phyloP scores from a whole-genome alignment of 2,797 vertebrate species.

The Aotus griseimembra region DNA sequence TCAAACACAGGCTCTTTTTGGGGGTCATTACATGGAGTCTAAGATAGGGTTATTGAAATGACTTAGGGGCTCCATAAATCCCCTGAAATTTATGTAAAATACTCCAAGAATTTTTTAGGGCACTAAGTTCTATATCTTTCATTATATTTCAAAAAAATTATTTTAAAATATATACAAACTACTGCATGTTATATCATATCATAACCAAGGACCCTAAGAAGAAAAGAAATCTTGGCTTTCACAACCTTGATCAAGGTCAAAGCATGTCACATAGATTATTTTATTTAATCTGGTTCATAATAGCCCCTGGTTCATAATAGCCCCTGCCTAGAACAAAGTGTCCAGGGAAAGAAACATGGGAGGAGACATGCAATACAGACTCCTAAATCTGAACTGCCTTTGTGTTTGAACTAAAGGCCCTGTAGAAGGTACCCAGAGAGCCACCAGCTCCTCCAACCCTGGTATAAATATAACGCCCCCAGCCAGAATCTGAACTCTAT shows the following conservation, averaged over 20 bases:
- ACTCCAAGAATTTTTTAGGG: not conserved
- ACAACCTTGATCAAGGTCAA: not conserved
- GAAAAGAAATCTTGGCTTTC: not conserved
- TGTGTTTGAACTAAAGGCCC: not conserved
- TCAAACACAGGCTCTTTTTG: not conserved
- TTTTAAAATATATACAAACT: slow-evolving; percentile 28
- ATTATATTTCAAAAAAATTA: not conserved
- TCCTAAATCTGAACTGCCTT: not conserved
- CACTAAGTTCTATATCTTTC: not conserved
- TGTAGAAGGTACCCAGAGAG: slow-evolving; percentile 12
- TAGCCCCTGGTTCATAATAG: not conserved
- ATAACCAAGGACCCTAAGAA: not conserved
- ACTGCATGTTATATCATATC: not conserved
- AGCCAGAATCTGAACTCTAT: slow-evolving; percentile 28
- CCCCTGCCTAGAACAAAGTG: not conserved
- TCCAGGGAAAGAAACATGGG: not conserved
- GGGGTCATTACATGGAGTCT: not conserved
- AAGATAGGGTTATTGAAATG: not conserved
- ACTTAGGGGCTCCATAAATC: not conserved
- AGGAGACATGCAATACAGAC: not conserved
- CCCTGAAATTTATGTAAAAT: not conserved
- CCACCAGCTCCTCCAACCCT: not conserved
- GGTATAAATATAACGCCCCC: slow-evolving; percentile 24
- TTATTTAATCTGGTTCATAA: not conserved
- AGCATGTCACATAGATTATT: too few species aligned